A percentile compares a stretch with the other conserved stretches of the same genome.
Evolutionary conservation across 2,113 vertebrate genomes (phyloP).

Genomic region (Vireo altiloquus): DNA sequence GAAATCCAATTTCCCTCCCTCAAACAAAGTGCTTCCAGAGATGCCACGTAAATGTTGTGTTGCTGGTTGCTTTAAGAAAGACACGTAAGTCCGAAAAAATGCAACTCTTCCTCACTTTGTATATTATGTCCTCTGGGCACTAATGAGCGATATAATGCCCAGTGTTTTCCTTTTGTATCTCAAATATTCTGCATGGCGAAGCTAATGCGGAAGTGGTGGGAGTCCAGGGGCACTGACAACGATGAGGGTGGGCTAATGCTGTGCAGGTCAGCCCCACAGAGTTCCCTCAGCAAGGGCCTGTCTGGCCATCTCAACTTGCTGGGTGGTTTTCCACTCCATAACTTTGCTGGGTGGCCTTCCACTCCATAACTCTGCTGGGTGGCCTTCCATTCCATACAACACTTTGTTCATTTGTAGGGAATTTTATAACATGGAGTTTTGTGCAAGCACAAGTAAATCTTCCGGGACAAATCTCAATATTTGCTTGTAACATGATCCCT

Average conservation of each 20-base stretch:
- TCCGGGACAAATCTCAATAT: neutral
- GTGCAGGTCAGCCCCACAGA: neutral
- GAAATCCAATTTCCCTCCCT: neutral
- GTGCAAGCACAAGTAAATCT: neutral
- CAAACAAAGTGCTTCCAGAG: neutral
- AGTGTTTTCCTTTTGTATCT: neutral
- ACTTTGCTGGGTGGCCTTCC: neutral
- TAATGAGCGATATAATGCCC: neutral
- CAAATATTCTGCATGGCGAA: neutral
- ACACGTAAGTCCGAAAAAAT: neutral
- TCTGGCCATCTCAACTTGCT: neutral
- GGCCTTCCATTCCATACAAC: neutral
- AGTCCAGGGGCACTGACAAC: neutral
- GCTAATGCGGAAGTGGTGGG: neutral
- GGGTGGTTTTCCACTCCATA: too few species aligned
- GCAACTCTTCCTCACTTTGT: neutral
- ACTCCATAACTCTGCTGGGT: neutral
- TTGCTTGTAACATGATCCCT: rapidly evolving
- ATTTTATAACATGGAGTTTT: neutral
- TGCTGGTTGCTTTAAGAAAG: neutral
- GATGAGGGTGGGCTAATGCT: neutral
- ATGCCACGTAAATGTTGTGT: neutral
- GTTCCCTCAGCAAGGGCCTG: neutral
- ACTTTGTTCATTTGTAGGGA: neutral
- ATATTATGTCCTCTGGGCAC: neutral